These are phyloP conservation scores for Brachionus sp. DNA, from an alignment of 1,140 invertebrate species.

Conservation along the genomic window DNA sequence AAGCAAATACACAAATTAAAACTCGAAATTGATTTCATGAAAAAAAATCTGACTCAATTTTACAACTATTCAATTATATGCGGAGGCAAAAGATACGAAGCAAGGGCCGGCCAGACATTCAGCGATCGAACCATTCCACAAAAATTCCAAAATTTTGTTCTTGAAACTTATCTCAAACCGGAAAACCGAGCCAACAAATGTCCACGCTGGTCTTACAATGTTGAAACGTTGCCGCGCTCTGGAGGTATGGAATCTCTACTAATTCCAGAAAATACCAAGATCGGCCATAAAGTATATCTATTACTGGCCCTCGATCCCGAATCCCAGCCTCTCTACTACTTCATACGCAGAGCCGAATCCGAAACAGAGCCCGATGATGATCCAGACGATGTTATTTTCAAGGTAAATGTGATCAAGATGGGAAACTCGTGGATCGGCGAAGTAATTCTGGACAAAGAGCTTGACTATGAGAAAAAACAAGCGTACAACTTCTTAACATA, in stretches of 20 bases:
- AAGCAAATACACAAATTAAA: slow-evolving; percentile 33
- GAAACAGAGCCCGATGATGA: not conserved
- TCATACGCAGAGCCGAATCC: slow-evolving; percentile 18
- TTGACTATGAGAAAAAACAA: slow-evolving; percentile 42
- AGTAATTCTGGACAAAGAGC: slow-evolving; percentile 23
- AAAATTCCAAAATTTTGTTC: slow-evolving; percentile 5
- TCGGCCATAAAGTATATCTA: not conserved
- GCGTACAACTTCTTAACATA: slow-evolving; percentile 21
- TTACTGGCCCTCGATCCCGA: slow-evolving; percentile 30
- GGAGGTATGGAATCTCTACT: not conserved
- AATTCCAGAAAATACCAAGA: slow-evolving; percentile 9
- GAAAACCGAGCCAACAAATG: slow-evolving; percentile 7
- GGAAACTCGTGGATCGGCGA: slow-evolving; percentile 32
- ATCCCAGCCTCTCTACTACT: slow-evolving; percentile 9
- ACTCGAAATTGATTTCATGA: slow-evolving; percentile 11
- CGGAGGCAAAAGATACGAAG: slow-evolving; percentile 24
- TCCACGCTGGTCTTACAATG: slow-evolving; percentile 40
- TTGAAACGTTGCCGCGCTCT: not conserved
- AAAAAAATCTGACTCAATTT: slow-evolving; percentile 37
- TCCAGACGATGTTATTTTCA: slow-evolving; percentile 26
- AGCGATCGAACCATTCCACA: slow-evolving; percentile 28
- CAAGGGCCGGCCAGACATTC: slow-evolving; percentile 6
- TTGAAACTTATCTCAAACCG: not conserved
- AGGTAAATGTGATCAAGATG: slow-evolving; percentile 12
- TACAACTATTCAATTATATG: slow-evolving; percentile 42